Base-by-base conservation (phyloP, 92 coral and sea anemone species). In the Galaxea fascicularis region DNA sequence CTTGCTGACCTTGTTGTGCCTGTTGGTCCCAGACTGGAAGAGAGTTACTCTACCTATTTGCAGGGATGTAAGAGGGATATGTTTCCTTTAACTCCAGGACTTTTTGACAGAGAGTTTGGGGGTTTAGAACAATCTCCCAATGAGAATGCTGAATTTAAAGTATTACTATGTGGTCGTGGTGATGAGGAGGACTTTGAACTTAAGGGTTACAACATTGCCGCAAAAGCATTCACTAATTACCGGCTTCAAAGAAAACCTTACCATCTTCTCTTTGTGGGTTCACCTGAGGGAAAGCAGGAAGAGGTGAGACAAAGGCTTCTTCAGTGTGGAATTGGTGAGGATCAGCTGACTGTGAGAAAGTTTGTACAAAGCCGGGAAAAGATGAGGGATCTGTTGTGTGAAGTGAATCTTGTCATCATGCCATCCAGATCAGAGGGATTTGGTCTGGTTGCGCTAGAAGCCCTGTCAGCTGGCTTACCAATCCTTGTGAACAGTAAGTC, bases 361-460 rank as follows among this genome's bases (percentile, higher is more conserved):
- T 67, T 29, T 17, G 8, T 30, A 8, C 8, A 29, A 35, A 35
- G 47, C 24, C 16, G 47, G 10, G 28, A 8, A 5, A n/a, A 10
- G 16, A 67, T 67, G 24, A 67, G 20, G 1, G 73, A 67, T 25
- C 22, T 67, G 4, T 25, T 67, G 12, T 67, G 73, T 8, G 73
- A 67, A 31, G 73, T 20, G 7, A 44, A 67, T 18, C 73, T 67
- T 67, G 73, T 15, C 27, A 67, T 67, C 51, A 67, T 67, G 73
- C 73, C 73, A 30, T 67, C 73, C 21, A 67, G 29, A 67, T 67
- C 73, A 67, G 73, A 67, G 49, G 73, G 73, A 67, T 67, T 67
- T 29, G 73, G 73, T 30, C 47, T 67, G n/a, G 73, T 31, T 67
- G 46, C 47, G 1, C 73, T 67, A 16, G 73, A 67, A 31, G 73